phyloP scores from a whole-genome alignment of 2,797 vertebrate genomes.

The Phaenicophaeus curvirostris region DNA sequence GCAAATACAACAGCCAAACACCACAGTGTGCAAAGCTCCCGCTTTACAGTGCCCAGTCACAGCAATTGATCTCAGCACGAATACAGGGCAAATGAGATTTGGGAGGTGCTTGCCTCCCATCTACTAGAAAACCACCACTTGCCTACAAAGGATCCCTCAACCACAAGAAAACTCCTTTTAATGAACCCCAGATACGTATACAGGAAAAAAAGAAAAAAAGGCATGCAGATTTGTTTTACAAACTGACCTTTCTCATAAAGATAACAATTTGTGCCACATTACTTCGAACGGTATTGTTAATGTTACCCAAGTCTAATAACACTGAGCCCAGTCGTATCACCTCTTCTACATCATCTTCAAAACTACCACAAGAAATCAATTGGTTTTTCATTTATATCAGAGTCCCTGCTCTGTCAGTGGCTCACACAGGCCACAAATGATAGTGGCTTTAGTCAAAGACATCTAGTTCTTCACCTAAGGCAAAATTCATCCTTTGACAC shows the following conservation, averaged over 20 bases:
- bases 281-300: background rate
- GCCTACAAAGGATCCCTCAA: background rate
- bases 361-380: background rate
- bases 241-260: background rate
- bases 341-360: background rate
- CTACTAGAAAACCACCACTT: background rate
- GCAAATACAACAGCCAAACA: background rate
- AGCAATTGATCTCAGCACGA: background rate
- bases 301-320: background rate
- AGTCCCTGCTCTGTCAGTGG: background rate
- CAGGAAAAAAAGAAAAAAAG: background rate
- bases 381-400: background rate
- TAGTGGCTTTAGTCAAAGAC: background rate
- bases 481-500: background rate
- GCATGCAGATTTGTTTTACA: background rate
- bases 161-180: background rate
- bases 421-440: background rate
- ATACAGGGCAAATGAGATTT: background rate
- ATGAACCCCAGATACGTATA: background rate
- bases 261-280: background rate
- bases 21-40: background rate
- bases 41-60: background rate
- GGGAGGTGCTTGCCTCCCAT: background rate
- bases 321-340: background rate
- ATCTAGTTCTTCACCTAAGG: background rate